Evolutionary conservation across 2,113 vertebrate species (phyloP), one percentile per base, ranked within the genome.

Genomic region (Electrona antarctica): DNA sequence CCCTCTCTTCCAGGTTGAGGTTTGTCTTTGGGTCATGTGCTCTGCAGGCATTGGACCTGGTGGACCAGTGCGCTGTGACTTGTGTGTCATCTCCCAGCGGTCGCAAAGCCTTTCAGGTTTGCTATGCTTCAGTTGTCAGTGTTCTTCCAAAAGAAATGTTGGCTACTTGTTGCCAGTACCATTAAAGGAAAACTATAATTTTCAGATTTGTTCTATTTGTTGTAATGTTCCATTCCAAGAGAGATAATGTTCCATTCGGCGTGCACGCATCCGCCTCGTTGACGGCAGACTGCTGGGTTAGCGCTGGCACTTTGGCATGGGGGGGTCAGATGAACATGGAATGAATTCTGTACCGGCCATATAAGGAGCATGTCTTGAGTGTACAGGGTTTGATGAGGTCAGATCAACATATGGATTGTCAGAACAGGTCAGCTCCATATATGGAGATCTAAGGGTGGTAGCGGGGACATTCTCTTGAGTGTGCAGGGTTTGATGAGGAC

Each of bases 1-100:
- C 21, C 79, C 0, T 82, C 50, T 85, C 14, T 87, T 71, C 8
- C 87, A 98, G 98, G 74, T 76, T 99, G 83, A 95, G 94, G 82
- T 98, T 97, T 80, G 64, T 98, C 73, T 99, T 98, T 54, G 97
- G 98, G 0, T 76, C 95, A 0, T 93, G 88, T 62, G 95, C 95
- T 0, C 69, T 98, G 51, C 95, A 94, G 64, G 97, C 97, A 7
- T 81, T 99, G 90, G 96, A 98, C 85, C 69, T 98, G 60, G 96
- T 97, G 8, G 98, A 99, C 78, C 95, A 90, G 9, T 93, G 73
- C 2, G 93, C 94, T 0, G 90, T 99, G 77, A 97, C 94, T 14
- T 90, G 90, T 57, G 29, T 98, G 45, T 89, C 77, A 0, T 95
- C 97, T 0, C 95, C 96, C 46, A 97, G 96, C 1, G 96, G 98